phyloP scores from a whole-genome alignment of 2,113 vertebrate species.

The Serilophus lunatus region DNA sequence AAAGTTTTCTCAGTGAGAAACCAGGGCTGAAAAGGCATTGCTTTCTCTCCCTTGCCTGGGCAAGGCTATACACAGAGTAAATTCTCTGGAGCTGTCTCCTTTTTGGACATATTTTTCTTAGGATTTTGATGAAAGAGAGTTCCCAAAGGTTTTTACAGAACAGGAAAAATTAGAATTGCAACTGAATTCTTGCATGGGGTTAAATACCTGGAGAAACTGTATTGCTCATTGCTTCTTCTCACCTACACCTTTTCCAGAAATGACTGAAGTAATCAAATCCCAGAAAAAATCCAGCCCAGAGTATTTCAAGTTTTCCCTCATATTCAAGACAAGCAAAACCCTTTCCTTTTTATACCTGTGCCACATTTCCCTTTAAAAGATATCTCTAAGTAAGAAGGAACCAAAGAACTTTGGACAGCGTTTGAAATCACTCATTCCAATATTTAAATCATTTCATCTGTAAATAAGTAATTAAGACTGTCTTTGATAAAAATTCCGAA shows the following conservation, averaged over 20 bases:
- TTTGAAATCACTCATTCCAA: not conserved
- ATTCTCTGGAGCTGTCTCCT: not conserved
- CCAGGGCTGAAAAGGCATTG: not conserved
- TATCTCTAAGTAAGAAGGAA: not conserved
- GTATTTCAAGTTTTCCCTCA: not conserved
- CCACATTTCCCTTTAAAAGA: not conserved
- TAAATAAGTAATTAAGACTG: not conserved
- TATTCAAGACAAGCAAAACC: not conserved
- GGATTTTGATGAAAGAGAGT: not conserved
- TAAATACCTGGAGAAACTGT: not conserved
- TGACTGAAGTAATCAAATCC: not conserved
- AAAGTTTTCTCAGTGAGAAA: not conserved
- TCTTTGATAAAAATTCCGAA: slow-evolving; percentile 21
- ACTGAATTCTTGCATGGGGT: not conserved
- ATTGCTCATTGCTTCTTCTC: not conserved
- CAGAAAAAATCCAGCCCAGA: not conserved
- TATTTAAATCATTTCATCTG: slow-evolving; percentile 1
- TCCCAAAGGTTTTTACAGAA: not conserved
- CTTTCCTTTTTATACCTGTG: not conserved
- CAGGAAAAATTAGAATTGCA: not conserved
- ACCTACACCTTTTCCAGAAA: not conserved
- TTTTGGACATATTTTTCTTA: not conserved
- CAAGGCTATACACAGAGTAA: not conserved
- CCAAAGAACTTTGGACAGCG: not conserved
- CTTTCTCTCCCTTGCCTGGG: not conserved